These are phyloP conservation scores for Berghia stephanieae DNA, from an alignment of 1,140 invertebrate genomes.

Conservation along the genomic window DNA sequence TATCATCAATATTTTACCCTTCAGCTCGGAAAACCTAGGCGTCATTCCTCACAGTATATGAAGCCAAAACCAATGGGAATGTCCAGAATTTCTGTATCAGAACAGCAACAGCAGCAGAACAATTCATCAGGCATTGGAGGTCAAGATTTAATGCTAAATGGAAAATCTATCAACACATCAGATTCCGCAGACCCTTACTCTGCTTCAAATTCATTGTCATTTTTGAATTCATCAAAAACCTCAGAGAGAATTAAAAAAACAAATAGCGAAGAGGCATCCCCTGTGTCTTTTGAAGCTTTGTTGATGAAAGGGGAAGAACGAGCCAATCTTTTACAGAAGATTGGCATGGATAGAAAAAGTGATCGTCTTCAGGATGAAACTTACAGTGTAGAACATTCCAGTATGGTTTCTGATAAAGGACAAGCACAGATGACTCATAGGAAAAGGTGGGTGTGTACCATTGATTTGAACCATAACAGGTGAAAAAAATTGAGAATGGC, in stretches of 20 bases:
- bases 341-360: not conserved
- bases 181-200: not conserved
- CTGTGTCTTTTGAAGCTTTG: slow-evolving; percentile 23
- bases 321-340: slow-evolving; percentile 11
- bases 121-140: no score
- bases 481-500: no score
- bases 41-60: no score
- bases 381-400: slow-evolving; percentile 54
- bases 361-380: not conserved
- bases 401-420: slow-evolving; percentile 45
- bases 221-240: no score
- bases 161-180: not conserved
- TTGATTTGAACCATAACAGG: no score
- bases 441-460: no score
- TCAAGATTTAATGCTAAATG: no score
- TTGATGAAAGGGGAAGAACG: slow-evolving; percentile 19
- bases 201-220: no score
- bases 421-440: no score
- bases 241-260: not conserved
- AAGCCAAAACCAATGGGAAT: no score
- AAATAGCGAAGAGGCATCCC: not conserved
- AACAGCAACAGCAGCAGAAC: slow-evolving; percentile 16
- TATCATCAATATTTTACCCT: no score
- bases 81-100: not conserved
- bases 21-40: no score